Base-by-base conservation (phyloP, 64 coral and sea anemone genomes). In the Stylophora pistillata region DNA sequence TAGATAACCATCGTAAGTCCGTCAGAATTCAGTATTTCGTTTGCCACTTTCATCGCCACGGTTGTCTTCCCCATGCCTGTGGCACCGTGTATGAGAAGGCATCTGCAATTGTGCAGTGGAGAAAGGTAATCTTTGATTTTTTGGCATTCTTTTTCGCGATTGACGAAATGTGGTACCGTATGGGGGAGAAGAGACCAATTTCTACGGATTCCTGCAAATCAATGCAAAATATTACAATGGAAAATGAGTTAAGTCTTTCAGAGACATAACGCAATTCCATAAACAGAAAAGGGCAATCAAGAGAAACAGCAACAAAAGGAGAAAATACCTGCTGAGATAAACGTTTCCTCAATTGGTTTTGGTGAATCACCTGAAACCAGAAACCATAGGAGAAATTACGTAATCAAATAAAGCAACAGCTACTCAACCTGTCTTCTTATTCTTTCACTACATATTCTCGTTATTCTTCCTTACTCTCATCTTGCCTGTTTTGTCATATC, bases 81-180 rank as follows among this genome's bases (percentile, higher is more conserved):
- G 16, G 56, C 30, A 18, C 78, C 78, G 37, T 63, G 28, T 23
- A 82, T 4, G 2, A 82, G 28, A 20, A 82, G 27, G 20, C 57
- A 82, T 64, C 57, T 62, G 57, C 78, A 82, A 13, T 47, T 11
- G 17, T 82, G n/a, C 37, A 11, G 13, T 37, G 78, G 78, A 64
- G 0, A 7, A 21, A 82, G 78, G 18, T 10, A 65, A 16, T 2
- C 41, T 20, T 2, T 15, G 12, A 82, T 64, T 16, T 14, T 4
- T 11, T 37, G 1, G 28, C 16, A 37, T 60, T 82, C 78, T 2
- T 37, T 3, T 17, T n/a, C 29, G 21, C 78, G 78, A 64, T 18
- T 62, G 30, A 82, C 78, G 31, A 82, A 82, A 82, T 82, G 78
- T 18, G 78, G 78, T 15, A 63, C 6, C 20, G 78, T 23, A 10